phyloP scores from a whole-genome alignment of 2,797 vertebrate genomes.

The Microhierax caerulescens region DNA sequence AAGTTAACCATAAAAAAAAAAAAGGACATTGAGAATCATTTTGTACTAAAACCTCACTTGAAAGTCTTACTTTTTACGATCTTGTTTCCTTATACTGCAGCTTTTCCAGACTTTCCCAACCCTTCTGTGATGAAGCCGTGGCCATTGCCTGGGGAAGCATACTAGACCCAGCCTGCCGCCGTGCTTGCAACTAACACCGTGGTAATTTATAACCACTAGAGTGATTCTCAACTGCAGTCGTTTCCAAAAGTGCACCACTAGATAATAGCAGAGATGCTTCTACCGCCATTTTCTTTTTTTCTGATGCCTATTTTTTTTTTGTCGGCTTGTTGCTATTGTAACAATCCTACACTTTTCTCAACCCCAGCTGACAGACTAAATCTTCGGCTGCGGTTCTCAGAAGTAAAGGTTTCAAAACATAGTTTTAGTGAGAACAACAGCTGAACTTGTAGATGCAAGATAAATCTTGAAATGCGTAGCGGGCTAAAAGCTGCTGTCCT shows the following conservation, averaged over 20 bases:
- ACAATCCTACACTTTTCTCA: not conserved
- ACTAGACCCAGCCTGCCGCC: not conserved
- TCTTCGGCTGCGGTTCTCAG: not conserved
- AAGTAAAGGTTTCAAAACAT: not conserved
- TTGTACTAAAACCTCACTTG: not conserved
- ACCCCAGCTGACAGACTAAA: not conserved
- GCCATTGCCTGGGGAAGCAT: not conserved
- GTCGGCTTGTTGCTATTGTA: not conserved
- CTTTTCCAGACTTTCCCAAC: not conserved
- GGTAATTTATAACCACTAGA: not conserved
- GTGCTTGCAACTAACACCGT: not conserved
- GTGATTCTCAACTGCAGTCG: not conserved
- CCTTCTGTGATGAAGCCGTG: not conserved
- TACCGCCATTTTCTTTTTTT: not conserved
- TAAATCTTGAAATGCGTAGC: not conserved
- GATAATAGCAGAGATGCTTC: not conserved
- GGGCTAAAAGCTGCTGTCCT: not conserved
- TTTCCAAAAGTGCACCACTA: not conserved
- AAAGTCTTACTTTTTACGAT: not conserved
- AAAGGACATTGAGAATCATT: not conserved
- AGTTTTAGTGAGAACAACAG: not conserved
- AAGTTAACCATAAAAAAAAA: not conserved
- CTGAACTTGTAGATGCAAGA: not conserved
- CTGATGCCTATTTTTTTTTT: not conserved
- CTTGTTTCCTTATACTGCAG: not conserved